These are phyloP conservation scores for Campylorhamphus procurvoides DNA, from an alignment of 2,113 vertebrate genomes.

Conservation along the genomic window DNA sequence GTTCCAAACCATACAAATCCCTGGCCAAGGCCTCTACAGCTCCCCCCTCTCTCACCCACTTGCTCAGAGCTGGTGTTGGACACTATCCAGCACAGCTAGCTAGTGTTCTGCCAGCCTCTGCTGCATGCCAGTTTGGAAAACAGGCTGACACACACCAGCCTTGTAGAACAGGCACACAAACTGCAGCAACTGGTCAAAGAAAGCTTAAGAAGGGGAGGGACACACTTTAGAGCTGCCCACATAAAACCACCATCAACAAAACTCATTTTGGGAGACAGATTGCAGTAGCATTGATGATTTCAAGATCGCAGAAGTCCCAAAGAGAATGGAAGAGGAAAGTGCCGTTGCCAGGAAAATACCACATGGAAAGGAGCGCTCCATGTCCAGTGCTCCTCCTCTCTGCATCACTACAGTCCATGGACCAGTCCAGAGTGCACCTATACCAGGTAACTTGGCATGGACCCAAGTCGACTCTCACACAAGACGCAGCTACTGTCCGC, in stretches of 20 bases:
- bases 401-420: not conserved
- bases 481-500: not conserved
- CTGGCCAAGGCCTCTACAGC: not conserved
- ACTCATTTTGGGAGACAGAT: not conserved
- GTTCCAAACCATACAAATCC: not conserved
- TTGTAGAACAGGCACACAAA: not conserved
- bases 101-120: not conserved
- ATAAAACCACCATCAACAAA: not conserved
- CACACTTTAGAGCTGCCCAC: not conserved
- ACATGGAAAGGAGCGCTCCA: not conserved
- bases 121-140: not conserved
- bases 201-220: not conserved
- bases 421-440: not conserved
- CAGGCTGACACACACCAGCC: not conserved
- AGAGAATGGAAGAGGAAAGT: not conserved
- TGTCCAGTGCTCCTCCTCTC: not conserved
- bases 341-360: slow-evolving; percentile 6
- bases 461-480: not conserved
- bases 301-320: not conserved
- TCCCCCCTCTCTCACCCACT: not conserved
- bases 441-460: not conserved
- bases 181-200: not conserved
- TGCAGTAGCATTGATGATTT: not conserved
- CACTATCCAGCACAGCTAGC: not conserved
- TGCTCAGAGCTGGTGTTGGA: not conserved